Percentiles rank a stretch among this genome's conserved stretches.
Conservation (phyloP, 2,888 invertebrate species). For the Spicauda simplicius region DNA sequence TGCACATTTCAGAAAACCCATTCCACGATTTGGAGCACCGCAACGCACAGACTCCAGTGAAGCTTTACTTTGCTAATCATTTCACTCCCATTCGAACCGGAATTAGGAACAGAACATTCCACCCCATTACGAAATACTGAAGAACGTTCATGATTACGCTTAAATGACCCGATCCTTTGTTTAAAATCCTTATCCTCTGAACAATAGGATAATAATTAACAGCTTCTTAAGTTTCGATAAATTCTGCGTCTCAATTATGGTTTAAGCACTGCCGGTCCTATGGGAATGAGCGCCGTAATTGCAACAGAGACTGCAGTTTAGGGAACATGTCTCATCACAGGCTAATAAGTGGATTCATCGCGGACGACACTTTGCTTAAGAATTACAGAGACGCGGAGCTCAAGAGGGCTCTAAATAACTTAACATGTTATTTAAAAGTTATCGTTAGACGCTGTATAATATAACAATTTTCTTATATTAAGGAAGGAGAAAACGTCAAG, state of each 20-base stretch:
- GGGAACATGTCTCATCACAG: background rate
- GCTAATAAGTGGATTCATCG: background rate
- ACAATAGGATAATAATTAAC: constrained; percentile 43
- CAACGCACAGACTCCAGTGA: constrained; percentile 7
- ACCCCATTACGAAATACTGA: constrained; percentile 22
- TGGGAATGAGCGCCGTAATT: constrained; percentile 28
- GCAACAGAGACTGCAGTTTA: constrained; percentile 25
- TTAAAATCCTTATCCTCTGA: constrained; percentile 23
- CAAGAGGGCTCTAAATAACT: too few species aligned
- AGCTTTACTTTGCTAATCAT: constrained; percentile 13
- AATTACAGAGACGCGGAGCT: too few species aligned
- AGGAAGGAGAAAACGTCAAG: too few species aligned
- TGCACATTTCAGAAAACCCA: constrained; percentile 2
- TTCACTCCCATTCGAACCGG: constrained; percentile 26
- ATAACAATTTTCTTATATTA: too few species aligned
- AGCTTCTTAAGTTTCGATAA: constrained; percentile 44
- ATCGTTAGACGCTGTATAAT: too few species aligned
- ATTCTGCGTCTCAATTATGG: constrained; percentile 43
- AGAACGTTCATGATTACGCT: constrained; percentile 3
- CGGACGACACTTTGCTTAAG: too few species aligned
- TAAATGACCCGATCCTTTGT: constrained; percentile 17
- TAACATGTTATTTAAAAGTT: too few species aligned
- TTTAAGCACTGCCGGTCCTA: constrained; percentile 29
- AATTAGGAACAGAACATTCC: constrained; percentile 10
- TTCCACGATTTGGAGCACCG: constrained; percentile 17